Conservation (phyloP, 2,888 invertebrate genomes). For the Trissolcus brochymenae region DNA sequence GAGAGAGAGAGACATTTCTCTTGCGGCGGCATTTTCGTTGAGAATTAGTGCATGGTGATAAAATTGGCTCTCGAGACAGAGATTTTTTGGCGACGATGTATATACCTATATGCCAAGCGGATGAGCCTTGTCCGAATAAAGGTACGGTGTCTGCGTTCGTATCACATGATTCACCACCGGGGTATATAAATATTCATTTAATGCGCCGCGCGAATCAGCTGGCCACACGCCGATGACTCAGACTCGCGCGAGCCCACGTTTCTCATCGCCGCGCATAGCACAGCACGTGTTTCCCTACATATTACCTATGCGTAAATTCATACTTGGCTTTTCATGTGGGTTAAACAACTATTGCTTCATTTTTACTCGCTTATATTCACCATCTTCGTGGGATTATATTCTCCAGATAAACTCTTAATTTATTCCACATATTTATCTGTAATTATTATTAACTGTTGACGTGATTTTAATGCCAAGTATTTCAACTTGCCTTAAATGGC, state of each 20-base stretch:
- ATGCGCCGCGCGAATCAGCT: constrained; percentile 58
- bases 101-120: constrained; percentile 24
- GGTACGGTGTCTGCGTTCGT: constrained; percentile 53
- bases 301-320: constrained; percentile 43
- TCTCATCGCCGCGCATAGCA: constrained; percentile 14
- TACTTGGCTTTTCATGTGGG: constrained; percentile 42
- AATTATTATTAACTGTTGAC: background rate
- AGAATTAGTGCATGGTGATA: too few relatives aligned
- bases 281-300: constrained; percentile 51
- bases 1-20: too few relatives aligned
- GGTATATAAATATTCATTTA: constrained; percentile 63
- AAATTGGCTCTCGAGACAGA: too few relatives aligned
- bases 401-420: constrained; percentile 20
- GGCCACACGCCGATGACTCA: constrained; percentile 59
- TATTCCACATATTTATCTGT: constrained; percentile 15
- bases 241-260: constrained; percentile 51
- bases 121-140: constrained; percentile 54
- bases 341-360: constrained; percentile 39
- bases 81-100: too few relatives aligned
- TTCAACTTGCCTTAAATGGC: too few relatives aligned
- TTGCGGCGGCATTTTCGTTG: too few relatives aligned
- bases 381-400: constrained; percentile 31
- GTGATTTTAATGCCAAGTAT: too few relatives aligned
- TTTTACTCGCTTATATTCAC: constrained; percentile 21
- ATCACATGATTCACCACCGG: constrained; percentile 59